phyloP scores from a whole-genome alignment of 1,140 invertebrate genomes.

The Procambarus virginalis region DNA sequence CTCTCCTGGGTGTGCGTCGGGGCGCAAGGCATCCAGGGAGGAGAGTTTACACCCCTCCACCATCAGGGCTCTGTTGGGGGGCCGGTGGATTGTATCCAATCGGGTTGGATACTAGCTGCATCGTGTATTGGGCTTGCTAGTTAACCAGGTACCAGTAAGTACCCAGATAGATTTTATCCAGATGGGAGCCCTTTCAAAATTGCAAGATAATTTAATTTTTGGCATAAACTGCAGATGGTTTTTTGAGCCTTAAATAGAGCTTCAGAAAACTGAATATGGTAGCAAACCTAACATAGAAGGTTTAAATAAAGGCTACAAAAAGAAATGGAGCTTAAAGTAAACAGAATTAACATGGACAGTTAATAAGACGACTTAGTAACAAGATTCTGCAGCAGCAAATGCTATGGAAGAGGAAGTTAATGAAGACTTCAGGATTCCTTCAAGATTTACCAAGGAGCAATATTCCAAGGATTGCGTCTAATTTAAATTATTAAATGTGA shows the following conservation, averaged over 20 bases:
- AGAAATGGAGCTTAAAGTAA: not conserved
- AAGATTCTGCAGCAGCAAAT: not conserved
- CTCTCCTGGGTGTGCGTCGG: not conserved
- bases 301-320: not conserved
- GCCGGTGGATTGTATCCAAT: not conserved
- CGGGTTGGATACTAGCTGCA: not conserved
- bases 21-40: slow-evolving; percentile 1
- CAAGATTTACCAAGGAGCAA: not conserved
- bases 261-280: not conserved
- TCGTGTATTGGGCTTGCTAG: not conserved
- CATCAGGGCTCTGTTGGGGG: not conserved
- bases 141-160: not conserved
- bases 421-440: not conserved
- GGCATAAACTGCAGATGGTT: not conserved
- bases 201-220: not conserved
- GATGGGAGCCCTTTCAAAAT: slow-evolving; percentile 23
- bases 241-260: not conserved
- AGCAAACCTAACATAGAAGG: slow-evolving; percentile 23
- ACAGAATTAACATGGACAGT: not conserved
- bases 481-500: too few species aligned
- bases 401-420: not conserved
- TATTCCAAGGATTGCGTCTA: too few species aligned
- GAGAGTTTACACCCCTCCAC: slow-evolving; percentile 5
- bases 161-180: not conserved
- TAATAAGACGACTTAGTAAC: not conserved